Conservation (phyloP, 2,797 vertebrate genomes). For the Pyrocephalus nanus region DNA sequence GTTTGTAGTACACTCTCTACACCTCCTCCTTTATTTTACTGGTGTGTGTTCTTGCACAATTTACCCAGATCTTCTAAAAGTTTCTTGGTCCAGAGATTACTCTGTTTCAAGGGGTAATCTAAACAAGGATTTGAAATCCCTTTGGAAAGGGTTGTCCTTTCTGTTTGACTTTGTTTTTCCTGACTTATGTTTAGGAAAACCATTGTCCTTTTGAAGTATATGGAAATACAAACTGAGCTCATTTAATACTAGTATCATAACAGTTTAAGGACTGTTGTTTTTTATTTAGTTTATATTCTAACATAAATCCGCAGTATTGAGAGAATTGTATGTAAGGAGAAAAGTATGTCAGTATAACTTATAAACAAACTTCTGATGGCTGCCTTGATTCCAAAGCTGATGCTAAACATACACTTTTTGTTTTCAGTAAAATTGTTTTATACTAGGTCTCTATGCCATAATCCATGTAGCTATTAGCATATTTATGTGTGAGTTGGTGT, state of each 20-base stretch:
- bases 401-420: not conserved
- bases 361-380: not conserved
- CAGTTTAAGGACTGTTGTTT: not conserved
- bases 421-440: not conserved
- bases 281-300: not conserved
- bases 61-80: not conserved
- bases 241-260: not conserved
- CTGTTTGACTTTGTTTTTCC: not conserved
- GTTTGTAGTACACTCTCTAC: not conserved
- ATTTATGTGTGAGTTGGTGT: not conserved
- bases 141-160: not conserved
- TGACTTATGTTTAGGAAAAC: not conserved
- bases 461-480: not conserved
- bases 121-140: not conserved
- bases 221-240: not conserved
- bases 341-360: not conserved
- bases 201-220: not conserved
- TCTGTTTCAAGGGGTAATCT: not conserved
- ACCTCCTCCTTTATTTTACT: not conserved
- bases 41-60: not conserved
- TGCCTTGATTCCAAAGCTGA: not conserved
- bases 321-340: not conserved
- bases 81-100: not conserved
- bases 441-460: not conserved
- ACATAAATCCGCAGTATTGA: not conserved